Percentiles rank a stretch among this genome's conserved stretches.
Conservation (phyloP, 2,888 invertebrate genomes). For the Aplocera efformata region DNA sequence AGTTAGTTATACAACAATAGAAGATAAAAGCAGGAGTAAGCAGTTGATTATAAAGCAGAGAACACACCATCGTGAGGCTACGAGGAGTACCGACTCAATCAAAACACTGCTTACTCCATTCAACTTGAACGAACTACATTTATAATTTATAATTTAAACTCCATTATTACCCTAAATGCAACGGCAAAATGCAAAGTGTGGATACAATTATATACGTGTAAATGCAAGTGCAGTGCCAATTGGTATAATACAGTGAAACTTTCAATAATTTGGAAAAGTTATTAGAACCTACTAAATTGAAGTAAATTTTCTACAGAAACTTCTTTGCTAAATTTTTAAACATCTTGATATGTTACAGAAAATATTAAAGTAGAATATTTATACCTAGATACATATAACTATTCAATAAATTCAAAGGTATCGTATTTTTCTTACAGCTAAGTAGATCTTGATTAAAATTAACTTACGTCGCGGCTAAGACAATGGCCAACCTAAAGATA, state of each 20-base stretch:
- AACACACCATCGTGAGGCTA: conserved; percentile 12
- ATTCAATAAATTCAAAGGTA: conserved; percentile 4
- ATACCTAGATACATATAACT: conserved; percentile 4
- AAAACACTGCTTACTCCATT: conserved; percentile 65
- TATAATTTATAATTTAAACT: conserved; percentile 44
- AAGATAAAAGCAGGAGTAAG: conserved; percentile 71
- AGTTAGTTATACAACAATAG: conserved; percentile 65
- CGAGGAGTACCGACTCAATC: conserved; percentile 5
- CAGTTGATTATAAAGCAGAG: conserved; percentile 43
- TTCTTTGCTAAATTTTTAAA: conserved; percentile 7
- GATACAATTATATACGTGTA: conserved; percentile 59
- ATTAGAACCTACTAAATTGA: conserved; percentile 24
- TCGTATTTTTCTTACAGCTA: background rate
- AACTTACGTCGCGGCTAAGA: background rate
- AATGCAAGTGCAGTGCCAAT: conserved; percentile 73
- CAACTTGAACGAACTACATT: conserved; percentile 62
- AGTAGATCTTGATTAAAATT: conserved; percentile 1
- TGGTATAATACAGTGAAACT: conserved; percentile 53
- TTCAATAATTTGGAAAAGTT: conserved; percentile 47
- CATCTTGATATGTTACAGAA: conserved; percentile 30
- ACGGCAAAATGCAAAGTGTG: conserved; percentile 69
- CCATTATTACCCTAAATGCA: conserved; percentile 50
- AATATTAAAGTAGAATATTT: background rate
- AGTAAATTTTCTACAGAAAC: conserved; percentile 4
- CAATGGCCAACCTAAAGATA: no score